Percentiles rank a stretch among this genome's conserved stretches.
Evolutionary conservation across 1,140 invertebrate species (phyloP).

Genomic region (Eulimnadia texana): DNA sequence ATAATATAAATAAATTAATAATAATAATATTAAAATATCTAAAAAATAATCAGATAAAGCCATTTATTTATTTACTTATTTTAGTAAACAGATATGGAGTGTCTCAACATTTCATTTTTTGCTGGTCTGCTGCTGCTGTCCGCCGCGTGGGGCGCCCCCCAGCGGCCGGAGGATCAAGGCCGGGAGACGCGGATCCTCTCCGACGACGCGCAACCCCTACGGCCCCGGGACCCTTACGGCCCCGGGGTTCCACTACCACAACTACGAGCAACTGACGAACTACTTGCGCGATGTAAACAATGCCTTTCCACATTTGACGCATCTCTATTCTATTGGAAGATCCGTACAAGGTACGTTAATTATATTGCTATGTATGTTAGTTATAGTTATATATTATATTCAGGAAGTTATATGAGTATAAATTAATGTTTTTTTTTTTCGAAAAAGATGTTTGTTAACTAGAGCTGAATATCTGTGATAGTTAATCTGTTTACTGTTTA

Average conservation of each 20-base stretch:
- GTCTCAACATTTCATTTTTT: background rate
- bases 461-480: no score
- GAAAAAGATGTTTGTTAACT: no score
- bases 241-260: conserved; percentile 34
- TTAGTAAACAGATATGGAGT: background rate
- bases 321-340: conserved; percentile 34
- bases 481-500: background rate
- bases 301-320: conserved; percentile 31
- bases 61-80: background rate
- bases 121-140: background rate
- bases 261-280: conserved; percentile 31
- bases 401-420: no score
- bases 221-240: background rate
- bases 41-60: background rate
- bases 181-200: background rate
- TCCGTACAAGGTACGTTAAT: conserved; percentile 30
- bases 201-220: background rate
- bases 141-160: background rate
- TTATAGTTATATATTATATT: no score
- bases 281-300: conserved; percentile 29
- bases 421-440: no score
- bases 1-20: no score
- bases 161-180: background rate
- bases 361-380: background rate
- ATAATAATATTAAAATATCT: background rate